These are phyloP conservation scores for Misgurnus mizolepis DNA, from an alignment of 2,113 vertebrate species.

Conservation along the genomic window DNA sequence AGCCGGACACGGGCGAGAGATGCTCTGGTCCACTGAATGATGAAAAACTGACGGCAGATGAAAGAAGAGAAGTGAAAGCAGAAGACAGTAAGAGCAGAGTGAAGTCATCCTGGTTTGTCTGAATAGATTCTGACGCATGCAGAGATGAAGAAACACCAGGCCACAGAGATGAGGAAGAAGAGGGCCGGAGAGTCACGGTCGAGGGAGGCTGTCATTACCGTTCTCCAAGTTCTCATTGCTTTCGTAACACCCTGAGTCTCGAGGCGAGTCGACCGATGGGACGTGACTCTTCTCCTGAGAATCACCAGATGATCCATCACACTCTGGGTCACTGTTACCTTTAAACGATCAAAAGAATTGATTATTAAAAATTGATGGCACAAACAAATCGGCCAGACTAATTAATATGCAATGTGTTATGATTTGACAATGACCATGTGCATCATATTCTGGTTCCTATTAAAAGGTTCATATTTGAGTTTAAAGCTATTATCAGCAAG, in stretches of 20 bases:
- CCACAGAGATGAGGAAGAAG: constrained; percentile 56
- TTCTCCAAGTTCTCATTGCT: constrained; percentile 94
- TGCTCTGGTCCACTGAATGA: constrained; percentile 34
- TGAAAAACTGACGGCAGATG: constrained; percentile 39
- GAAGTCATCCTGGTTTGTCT: constrained; percentile 22
- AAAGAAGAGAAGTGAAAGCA: constrained; percentile 41
- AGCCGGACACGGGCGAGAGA: background rate
- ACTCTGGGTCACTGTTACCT: constrained; percentile 90
- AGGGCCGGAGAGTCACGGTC: constrained; percentile 57
- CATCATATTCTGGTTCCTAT: too few species aligned
- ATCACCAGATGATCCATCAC: constrained; percentile 73
- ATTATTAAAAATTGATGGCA: background rate
- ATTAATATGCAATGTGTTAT: too few species aligned
- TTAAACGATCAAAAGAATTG: constrained; percentile 11
- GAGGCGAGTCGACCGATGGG: constrained; percentile 81
- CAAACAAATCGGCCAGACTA: too few species aligned
- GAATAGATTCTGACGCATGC: constrained; percentile 45
- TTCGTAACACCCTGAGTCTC: constrained; percentile 97
- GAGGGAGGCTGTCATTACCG: constrained; percentile 77
- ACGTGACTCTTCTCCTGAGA: constrained; percentile 85
- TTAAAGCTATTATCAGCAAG: too few species aligned
- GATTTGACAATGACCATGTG: too few species aligned
- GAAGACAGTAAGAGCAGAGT: constrained; percentile 39
- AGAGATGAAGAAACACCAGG: constrained; percentile 32
- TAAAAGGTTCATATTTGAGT: too few species aligned